Evolutionary conservation across 2,113 vertebrate species (phyloP).

Genomic region (Brachionichthys hirsutus): DNA sequence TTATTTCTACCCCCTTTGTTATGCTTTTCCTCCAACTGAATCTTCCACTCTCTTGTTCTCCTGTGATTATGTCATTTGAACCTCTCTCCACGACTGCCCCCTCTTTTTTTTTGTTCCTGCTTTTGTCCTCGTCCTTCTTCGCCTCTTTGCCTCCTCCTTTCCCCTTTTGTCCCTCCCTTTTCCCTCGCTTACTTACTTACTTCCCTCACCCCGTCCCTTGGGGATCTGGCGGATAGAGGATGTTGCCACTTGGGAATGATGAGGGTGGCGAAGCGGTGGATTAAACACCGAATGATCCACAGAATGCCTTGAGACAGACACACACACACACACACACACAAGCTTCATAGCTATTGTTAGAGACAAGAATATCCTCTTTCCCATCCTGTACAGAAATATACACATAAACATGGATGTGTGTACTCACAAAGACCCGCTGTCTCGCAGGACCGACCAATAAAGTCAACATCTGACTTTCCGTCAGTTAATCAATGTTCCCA

Average conservation of each 20-base stretch:
- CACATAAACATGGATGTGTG: background rate
- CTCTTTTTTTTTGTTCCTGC: background rate
- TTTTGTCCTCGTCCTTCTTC: background rate
- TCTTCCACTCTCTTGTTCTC: constrained; percentile 20
- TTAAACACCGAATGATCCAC: constrained; percentile 68
- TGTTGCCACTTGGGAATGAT: constrained; percentile 64
- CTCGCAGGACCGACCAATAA: constrained; percentile 1
- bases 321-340: constrained; percentile 45
- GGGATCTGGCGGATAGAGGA: constrained; percentile 51
- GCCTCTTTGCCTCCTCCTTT: background rate
- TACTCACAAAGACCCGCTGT: too few relatives aligned
- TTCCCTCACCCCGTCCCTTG: constrained; percentile 31
- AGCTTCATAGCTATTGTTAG: constrained; percentile 67
- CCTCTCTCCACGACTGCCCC: constrained; percentile 1
- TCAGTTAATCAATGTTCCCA: constrained; percentile 35
- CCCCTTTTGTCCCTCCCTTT: background rate
- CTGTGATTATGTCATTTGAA: constrained; percentile 36
- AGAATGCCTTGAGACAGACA: constrained; percentile 46
- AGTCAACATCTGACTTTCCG: constrained; percentile 25
- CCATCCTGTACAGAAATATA: constrained; percentile 12
- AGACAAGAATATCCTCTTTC: constrained; percentile 47
- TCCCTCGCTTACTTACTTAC: constrained; percentile 1
- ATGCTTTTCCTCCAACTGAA: background rate
- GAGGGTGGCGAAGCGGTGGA: constrained; percentile 65
- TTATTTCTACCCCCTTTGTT: constrained; percentile 1